These are phyloP conservation scores for Buceros bicornis DNA, from an alignment of 2,797 vertebrate species.

Conservation along the genomic window DNA sequence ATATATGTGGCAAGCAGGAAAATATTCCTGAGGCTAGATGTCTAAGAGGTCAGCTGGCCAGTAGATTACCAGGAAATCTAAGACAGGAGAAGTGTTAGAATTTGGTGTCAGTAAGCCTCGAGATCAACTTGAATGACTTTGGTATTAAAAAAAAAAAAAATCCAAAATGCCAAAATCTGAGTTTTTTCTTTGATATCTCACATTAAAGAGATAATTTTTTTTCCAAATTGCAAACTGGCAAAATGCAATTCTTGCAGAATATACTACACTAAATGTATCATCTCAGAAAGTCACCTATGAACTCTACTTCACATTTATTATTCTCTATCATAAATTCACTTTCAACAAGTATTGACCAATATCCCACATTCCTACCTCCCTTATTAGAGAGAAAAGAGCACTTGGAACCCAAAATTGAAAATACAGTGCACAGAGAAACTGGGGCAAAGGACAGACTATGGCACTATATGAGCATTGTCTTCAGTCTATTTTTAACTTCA, in stretches of 20 bases:
- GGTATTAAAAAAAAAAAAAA: not conserved
- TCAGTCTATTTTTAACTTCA: not conserved
- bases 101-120: not conserved
- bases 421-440: not conserved
- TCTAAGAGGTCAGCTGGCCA: not conserved
- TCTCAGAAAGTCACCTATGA: not conserved
- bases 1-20: not conserved
- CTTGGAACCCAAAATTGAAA: not conserved
- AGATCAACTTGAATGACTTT: not conserved
- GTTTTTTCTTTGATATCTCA: not conserved
- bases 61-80: not conserved
- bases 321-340: not conserved
- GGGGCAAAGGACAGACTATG: not conserved
- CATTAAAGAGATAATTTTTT: not conserved
- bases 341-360: not conserved
- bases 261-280: not conserved
- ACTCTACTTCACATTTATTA: not conserved
- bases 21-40: not conserved
- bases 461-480: not conserved
- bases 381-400: not conserved
- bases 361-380: not conserved
- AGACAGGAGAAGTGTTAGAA: not conserved
- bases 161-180: rapidly evolving
- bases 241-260: not conserved
- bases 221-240: not conserved